Evolutionary conservation across 2,797 vertebrate species (phyloP), one percentile per base, ranked within the genome.

Genomic region (Saxicola maurus): DNA sequence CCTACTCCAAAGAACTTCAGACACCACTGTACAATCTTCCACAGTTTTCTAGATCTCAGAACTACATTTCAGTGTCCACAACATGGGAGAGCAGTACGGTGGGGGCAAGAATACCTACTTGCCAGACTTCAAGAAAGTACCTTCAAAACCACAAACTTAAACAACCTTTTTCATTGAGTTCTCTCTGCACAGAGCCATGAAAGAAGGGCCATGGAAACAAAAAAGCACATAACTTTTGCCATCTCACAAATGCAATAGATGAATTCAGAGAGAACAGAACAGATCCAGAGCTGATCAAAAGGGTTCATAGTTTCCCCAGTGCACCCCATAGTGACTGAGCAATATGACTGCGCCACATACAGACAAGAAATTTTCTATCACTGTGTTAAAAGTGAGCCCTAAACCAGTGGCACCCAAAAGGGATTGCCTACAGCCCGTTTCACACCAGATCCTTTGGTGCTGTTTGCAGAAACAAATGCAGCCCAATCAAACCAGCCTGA

Each of bases 381-480:
- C 48, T 21, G 31, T 4, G 10, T 57, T 53, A 33, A 48, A 71
- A 60, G 19, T 2, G 5, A 91, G 18, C 7, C 38, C 30, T 31
- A 46, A 69, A 51, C 8, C 45, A 30, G 19, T 2, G 15, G 27
- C 20, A 8, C 28, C n/a, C 24, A 23, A 27, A 46, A 56, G 28
- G 33, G 31, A 51, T 0, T 67, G 33, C 10, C 48, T 9, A 51
- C 66, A 66, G 56, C 7, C 9, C 1, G 0, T 11, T 45, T 69
- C 55, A 72, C 5, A 2, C 9, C 17, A n/a, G 51, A 49, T 13
- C 27, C 52, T 73, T n/a, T 1, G 0, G 17, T 1, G 0, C 4
- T 38, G 53, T 78, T 35, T 46, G 38, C 42, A 38, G 14, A 68
- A 92, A 48, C 15, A 55, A 74, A 30, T 2, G 17, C 8, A 62